phyloP scores from a whole-genome alignment of 2,113 vertebrate species.

The Smithornis capensis region DNA sequence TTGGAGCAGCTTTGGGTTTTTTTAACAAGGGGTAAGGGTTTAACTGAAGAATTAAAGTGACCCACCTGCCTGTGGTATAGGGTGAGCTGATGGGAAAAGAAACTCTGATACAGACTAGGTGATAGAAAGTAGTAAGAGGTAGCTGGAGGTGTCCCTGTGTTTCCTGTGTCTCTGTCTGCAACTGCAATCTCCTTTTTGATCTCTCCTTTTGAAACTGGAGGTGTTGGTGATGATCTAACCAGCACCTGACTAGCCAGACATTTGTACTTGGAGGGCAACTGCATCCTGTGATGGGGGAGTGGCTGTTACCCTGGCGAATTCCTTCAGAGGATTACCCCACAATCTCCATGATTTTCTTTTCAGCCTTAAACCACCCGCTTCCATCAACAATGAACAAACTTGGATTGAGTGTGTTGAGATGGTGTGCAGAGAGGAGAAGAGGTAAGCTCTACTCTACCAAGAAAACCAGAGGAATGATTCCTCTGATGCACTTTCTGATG shows the following conservation, averaged over 20 bases:
- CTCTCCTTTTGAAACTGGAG: conserved; percentile 24
- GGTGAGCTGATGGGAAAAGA: background rate
- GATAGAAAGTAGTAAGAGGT: background rate
- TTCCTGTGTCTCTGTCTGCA: background rate
- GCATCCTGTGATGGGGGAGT: background rate
- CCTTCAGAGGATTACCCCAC: background rate
- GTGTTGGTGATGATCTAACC: conserved; percentile 35
- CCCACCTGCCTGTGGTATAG: background rate
- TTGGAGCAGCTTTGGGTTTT: background rate
- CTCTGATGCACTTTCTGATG: background rate
- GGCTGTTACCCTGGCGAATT: background rate
- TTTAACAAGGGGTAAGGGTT: background rate
- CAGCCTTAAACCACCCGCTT: background rate
- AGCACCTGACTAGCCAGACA: background rate
- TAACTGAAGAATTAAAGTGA: background rate
- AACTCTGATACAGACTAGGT: background rate
- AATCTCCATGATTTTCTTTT: background rate
- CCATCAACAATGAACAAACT: background rate
- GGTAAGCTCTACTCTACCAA: background rate
- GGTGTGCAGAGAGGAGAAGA: background rate
- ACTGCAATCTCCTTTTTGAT: conserved; percentile 15
- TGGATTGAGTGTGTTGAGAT: background rate
- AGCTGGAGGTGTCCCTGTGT: background rate
- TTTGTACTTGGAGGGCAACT: background rate
- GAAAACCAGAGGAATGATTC: background rate